phyloP scores from a whole-genome alignment of 2,113 vertebrate genomes.

The Oncorhynchus mykiss region DNA sequence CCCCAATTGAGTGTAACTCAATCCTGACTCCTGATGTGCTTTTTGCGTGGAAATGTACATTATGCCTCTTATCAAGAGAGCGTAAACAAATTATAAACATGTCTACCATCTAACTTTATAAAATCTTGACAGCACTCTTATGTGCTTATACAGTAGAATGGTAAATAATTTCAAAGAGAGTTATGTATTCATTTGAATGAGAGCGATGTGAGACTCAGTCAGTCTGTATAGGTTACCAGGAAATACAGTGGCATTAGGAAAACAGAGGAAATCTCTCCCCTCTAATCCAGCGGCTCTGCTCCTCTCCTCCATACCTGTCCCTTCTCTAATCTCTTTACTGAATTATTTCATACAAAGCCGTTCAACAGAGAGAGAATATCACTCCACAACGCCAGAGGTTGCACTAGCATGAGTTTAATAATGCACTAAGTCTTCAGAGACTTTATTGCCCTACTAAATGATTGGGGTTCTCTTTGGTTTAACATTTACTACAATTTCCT shows the following conservation, averaged over 20 bases:
- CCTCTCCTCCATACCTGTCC: slow-evolving; percentile 60
- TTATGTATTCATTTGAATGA: slow-evolving; percentile 49
- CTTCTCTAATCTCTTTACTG: slow-evolving; percentile 68
- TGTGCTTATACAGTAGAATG: slow-evolving; percentile 19
- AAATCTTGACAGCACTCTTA: no score
- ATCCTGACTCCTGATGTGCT: no score
- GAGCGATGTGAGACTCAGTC: slow-evolving; percentile 54
- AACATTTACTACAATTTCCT: slow-evolving; percentile 11
- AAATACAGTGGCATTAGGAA: slow-evolving; percentile 65
- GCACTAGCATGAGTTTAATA: slow-evolving; percentile 51
- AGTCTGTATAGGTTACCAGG: slow-evolving; percentile 67
- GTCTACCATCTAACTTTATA: no score
- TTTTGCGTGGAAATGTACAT: no score
- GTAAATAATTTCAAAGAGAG: slow-evolving; percentile 53
- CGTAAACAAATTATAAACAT: no score
- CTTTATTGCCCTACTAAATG: slow-evolving; percentile 1
- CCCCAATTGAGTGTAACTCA: no score
- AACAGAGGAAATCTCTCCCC: slow-evolving; percentile 71
- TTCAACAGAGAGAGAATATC: slow-evolving; percentile 59
- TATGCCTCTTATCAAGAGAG: no score
- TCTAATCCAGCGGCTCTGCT: slow-evolving; percentile 45
- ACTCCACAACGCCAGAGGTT: slow-evolving; percentile 50
- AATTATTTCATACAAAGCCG: slow-evolving; percentile 65
- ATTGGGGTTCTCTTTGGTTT: slow-evolving; percentile 38
- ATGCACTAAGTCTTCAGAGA: slow-evolving; percentile 19